Base-by-base conservation (phyloP, 2,888 invertebrate genomes). In the Cryptops parisi region DNA sequence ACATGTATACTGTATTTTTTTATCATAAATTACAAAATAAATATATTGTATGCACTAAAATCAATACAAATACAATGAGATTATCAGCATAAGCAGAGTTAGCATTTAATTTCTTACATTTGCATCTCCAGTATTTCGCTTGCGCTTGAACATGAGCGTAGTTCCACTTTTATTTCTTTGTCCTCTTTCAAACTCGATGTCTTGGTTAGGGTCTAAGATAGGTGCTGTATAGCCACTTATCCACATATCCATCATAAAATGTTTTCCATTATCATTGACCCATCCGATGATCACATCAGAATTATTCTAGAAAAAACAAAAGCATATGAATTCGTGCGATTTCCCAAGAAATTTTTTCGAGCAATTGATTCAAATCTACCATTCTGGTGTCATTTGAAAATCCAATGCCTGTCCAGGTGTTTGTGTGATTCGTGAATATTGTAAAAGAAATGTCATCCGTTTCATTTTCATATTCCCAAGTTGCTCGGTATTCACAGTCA, bases 181-280 rank as follows among this genome's bases (percentile, higher is more conserved):
- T 17, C 87, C 89, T 0, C 77, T 72, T 17, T 76, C 75, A 64
- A 81, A 79, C 60, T 73, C 73, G 47, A 88, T 74, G 65, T 87
- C 83, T 71, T 90, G 89, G 15, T 53, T 60, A 22, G 55, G 52
- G 55, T 68, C 68, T 21, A 66, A 56, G 4, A 59, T 55, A 3
- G 67, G 67, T 25, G 62, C 58, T 3, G 78, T 77, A 71, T 89
- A 89, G 0, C 86, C 86, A 53, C 74, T 74, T 54, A 89, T 79
- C 84, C 84, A 90, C 0, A 85, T 84, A 67, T 91, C 90, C 84
- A 87, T 85, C 22, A 90, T 68, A 72, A 88, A 87, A 1, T 84
- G 81, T 0, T 85, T 74, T 0, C 84, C 84, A 0, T 75, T 77
- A 5, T 76, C 76, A 66, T 89, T 88, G 24, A 90, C 82, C 86